A percentile compares a stretch with the other conserved stretches of the same genome.
Conservation (phyloP, 2,888 invertebrate genomes). For the Argynnis bischoffii region DNA sequence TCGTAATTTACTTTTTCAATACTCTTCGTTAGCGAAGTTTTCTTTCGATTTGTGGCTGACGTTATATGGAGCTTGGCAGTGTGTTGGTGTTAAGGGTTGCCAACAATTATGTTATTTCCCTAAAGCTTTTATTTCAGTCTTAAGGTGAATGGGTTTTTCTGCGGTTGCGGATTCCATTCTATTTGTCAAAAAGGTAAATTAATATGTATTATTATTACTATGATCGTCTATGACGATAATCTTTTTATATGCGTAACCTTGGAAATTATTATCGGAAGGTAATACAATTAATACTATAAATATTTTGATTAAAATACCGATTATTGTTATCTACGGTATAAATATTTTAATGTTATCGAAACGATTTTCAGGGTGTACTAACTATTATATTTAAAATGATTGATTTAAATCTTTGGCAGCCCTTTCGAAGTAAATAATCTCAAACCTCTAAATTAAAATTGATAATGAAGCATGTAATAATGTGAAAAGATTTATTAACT, state of each 20-base stretch:
- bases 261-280: conserved; percentile 3
- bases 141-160: conserved; percentile 35
- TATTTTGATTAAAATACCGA: neutral
- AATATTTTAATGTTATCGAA: neutral
- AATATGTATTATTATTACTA: conserved; percentile 2
- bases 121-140: conserved; percentile 33
- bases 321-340: neutral
- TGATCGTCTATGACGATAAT: neutral
- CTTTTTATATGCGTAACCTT: conserved; percentile 5
- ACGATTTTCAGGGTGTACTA: neutral
- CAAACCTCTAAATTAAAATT: neutral
- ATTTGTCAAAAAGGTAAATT: conserved; percentile 25
- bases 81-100: conserved; percentile 73
- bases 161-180: conserved; percentile 33
- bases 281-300: neutral
- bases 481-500: neutral
- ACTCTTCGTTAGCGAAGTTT: conserved; percentile 4
- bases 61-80: conserved; percentile 72
- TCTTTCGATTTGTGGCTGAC: conserved; percentile 16
- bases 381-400: too few species aligned
- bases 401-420: conserved; percentile 30
- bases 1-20: neutral
- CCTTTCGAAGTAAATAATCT: conserved; percentile 26
- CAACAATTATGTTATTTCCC: conserved; percentile 47
- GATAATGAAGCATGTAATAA: conserved; percentile 5